Base-by-base conservation (phyloP, 2,797 vertebrate genomes). In the Gymnocypris eckloni region DNA sequence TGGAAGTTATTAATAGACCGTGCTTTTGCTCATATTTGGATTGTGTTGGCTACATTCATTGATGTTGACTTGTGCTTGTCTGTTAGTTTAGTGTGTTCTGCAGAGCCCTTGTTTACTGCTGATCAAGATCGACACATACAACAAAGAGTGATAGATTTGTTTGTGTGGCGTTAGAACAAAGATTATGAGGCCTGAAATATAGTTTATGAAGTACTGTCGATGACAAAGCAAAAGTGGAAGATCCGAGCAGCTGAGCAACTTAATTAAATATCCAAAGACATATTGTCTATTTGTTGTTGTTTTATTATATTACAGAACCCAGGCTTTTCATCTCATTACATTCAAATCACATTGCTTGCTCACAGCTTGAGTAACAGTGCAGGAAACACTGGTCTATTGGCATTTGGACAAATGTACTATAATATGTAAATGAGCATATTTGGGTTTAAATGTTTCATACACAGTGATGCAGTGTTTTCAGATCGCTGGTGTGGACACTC, bases 101-200 rank as follows among this genome's bases (percentile, higher is more conserved):
- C 37, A 43, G 9, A 28, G 50, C 50, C 8, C 80, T 82, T 81
- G 13, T 41, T 45, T 4, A 20, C 41, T 18, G n/a, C 77, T 71
- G 33, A n/a, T 71, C n/a, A 50, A 73, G n/a, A 73, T 18, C 1
- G 7, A 39, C 50, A 56, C 75, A 15, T 12, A n/a, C 28, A 56
- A 39, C 50, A 39, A 39, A 77, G 73, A 77, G 33, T 4, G n/a
- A n/a, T n/a, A 78, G 33, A 59, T 78, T n/a, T 59, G 75, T 41
- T 59, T 78, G 12, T n/a, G 33, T 39, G 33, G 13, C 6, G 22
- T 41, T n/a, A n/a, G 12, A n/a, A n/a, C 52, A 67, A 37, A 37
- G 61, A 64, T 15, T 52, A 16, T 37, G 6, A 56, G 52, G 54
- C 37, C 13, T 25, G 4, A 25, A 61, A 61, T 64, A 25, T 61